Base-by-base conservation (phyloP, 2,113 vertebrate genomes). In the Eurystomus gularis region DNA sequence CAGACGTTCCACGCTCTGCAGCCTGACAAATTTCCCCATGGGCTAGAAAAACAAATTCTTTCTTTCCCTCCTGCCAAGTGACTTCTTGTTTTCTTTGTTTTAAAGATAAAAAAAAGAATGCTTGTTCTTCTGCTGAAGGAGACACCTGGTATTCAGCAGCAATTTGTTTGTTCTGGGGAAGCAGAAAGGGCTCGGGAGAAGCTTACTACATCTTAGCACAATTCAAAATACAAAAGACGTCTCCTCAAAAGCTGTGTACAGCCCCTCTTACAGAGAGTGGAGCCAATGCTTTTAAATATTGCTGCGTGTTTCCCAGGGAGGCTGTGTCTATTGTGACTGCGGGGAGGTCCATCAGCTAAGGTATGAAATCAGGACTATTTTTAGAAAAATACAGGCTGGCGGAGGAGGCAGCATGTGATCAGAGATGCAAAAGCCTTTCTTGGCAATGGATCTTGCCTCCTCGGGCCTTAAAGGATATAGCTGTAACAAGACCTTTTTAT, bases 281-380 rank as follows among this genome's bases (percentile, higher is more conserved):
- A 78, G 71, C 20, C 79, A 60, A 26, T 21, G 68, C 42, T 86
- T 86, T 80, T 64, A 44, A 35, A 17, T 35, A 78, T 48, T 37
- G 35, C 65, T 52, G 42, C 2, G 0, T 65, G 40, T 89, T 93
- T 94, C 78, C 61, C 66, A 82, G 66, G 83, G 44, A 92, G 37
- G 69, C 31, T 84, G 24, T 5, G 15, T 60, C 77, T 94, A 19
- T 37, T 72, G 86, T 69, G 65, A 73, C 88, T 95, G 72, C 77
- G 82, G 69, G 65, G 85, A 95, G 52, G 92, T 64, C 82, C 72
- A 84, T 54, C 90, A 76, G 57, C 86, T 95, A 94, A 86, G 84
- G 86, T 94, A 95, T 91, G 91, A 96, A 96, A 96, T 93, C 76
- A 88, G 65, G 61, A 90, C 75, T 95, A 94, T 93, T 96, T 97